phyloP scores from a whole-genome alignment of 2,888 invertebrate genomes.

The Suillia variegata region DNA sequence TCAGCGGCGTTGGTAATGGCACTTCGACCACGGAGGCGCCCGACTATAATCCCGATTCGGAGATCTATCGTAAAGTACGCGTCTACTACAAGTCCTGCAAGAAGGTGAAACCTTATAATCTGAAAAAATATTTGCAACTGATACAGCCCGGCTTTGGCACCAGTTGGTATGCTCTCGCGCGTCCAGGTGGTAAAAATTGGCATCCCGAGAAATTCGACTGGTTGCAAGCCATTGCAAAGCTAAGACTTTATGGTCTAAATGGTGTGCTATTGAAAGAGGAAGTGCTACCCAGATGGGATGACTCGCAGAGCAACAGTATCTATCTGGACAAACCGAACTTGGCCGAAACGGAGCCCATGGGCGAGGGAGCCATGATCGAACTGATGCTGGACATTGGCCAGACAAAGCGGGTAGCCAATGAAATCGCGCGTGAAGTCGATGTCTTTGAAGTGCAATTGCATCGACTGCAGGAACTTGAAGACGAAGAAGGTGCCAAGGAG shows the following conservation, averaged over 20 bases:
- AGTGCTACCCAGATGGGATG: slow-evolving; percentile 55
- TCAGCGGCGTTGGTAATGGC: slow-evolving; percentile 4
- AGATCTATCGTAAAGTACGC: slow-evolving; percentile 40
- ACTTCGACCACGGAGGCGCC: slow-evolving; percentile 6
- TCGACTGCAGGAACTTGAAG: slow-evolving; percentile 44
- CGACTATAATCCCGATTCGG: slow-evolving; percentile 22
- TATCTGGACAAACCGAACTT: slow-evolving; percentile 52
- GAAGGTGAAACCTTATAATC: slow-evolving; percentile 50
- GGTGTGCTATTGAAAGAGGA: slow-evolving; percentile 52
- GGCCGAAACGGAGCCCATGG: slow-evolving; percentile 45
- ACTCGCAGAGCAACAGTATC: slow-evolving; percentile 46
- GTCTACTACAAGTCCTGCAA: slow-evolving; percentile 53
- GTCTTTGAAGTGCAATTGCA: slow-evolving; percentile 49
- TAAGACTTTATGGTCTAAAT: slow-evolving; percentile 49
- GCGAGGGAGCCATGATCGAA: slow-evolving; percentile 48
- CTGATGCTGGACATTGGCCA: slow-evolving; percentile 50
- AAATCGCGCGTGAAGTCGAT: slow-evolving; percentile 46
- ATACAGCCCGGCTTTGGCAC: slow-evolving; percentile 39
- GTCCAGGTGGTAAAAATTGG: slow-evolving; percentile 43
- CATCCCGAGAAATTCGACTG: slow-evolving; percentile 45
- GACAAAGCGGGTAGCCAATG: slow-evolving; percentile 47
- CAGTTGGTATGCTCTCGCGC: slow-evolving; percentile 36
- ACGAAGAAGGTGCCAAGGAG: slow-evolving; percentile 51
- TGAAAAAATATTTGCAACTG: slow-evolving; percentile 48
- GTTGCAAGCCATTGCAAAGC: slow-evolving; percentile 47